These are phyloP conservation scores for Serripes groenlandicus DNA, from an alignment of 2,888 invertebrate genomes.

Conservation along the genomic window DNA sequence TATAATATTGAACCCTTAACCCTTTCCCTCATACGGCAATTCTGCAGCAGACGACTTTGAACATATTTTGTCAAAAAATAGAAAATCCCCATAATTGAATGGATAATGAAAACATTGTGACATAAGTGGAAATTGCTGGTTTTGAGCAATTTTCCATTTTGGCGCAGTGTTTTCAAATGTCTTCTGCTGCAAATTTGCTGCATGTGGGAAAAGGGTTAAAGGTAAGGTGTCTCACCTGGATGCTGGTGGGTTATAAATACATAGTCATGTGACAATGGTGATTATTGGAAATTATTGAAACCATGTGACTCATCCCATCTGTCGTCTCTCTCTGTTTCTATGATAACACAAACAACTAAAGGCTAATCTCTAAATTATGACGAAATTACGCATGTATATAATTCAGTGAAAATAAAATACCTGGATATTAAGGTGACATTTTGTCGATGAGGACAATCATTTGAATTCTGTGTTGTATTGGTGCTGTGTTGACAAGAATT, in stretches of 20 bases:
- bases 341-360: slow-evolving; percentile 10
- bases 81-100: too few relatives aligned
- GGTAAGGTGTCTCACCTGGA: slow-evolving; percentile 19
- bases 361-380: background rate
- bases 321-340: slow-evolving; percentile 29
- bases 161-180: background rate
- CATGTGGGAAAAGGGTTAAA: background rate
- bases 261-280: slow-evolving; percentile 16
- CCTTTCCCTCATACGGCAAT: too few relatives aligned
- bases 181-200: background rate
- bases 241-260: slow-evolving; percentile 9
- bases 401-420: background rate
- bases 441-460: background rate
- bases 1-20: too few relatives aligned
- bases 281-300: slow-evolving; percentile 21
- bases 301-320: slow-evolving; percentile 41
- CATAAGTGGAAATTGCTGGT: background rate
- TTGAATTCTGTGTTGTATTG: background rate
- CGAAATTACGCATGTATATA: background rate
- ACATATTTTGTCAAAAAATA: background rate
- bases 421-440: background rate
- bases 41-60: too few relatives aligned
- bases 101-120: slow-evolving; percentile 8
- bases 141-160: background rate
- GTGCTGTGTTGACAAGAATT: too few relatives aligned